Base-by-base conservation (phyloP, 2,797 vertebrate genomes). In the Hippocampus kuda region DNA sequence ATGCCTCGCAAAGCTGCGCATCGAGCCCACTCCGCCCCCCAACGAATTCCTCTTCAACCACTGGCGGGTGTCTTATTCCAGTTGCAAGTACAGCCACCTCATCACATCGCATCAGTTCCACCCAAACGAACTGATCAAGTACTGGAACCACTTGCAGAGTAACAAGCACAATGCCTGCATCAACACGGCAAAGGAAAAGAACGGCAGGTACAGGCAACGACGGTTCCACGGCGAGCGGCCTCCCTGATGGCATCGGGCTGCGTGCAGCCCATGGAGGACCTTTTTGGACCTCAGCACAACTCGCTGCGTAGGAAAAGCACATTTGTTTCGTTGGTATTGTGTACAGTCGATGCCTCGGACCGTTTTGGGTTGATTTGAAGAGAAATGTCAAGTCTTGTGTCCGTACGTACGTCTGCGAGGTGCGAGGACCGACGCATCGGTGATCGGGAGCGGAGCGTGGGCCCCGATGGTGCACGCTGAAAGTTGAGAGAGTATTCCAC, bases 41-140 rank as follows among this genome's bases (percentile, higher is more conserved):
- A 99, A 99, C 0, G 97, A 99, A 85, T 99, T 99, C 83, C 93
- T 98, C 79, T 99, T 99, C 89, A 99, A 99, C 90, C 97, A 99
- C 81, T 99, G 97, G 97, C 89, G 96, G 81, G 97, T 99, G 85
- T 98, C 97, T 74, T 99, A 99, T 82, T 99, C 97, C 85, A 98
- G 95, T 88, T 99, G 97, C 88, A 99, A 99, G 92, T 99, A 99
- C 86, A 99, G 97, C 84, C 97, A 99, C 90, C 91, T 99, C 78
- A 99, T 99, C 91, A 99, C 97, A 75, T 99, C 97, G 72, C 97
- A 99, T 89, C 96, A 99, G 92, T 99, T 99, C 89, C 94, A 95
- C 68, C 97, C 97, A 65, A 93, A 90, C 8, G 97, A 99, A 89
- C 93, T 99, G 84, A 87, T 97, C 86, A 98, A 98, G 86, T 98